phyloP scores from a whole-genome alignment of 2,888 invertebrate genomes.

The Galeopsomyia nigrocyanea region DNA sequence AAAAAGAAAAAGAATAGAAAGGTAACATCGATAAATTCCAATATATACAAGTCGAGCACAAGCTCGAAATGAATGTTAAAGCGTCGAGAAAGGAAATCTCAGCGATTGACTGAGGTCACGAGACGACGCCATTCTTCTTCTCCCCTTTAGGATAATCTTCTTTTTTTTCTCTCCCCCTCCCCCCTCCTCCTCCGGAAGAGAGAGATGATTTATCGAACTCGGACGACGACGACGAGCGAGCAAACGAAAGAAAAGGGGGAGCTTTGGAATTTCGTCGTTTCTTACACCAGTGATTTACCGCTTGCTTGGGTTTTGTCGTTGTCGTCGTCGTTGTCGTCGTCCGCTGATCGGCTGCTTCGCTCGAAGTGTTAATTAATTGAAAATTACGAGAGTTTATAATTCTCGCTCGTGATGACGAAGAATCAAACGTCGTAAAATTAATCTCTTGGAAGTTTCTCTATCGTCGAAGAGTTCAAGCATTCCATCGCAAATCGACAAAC shows the following conservation, averaged over 20 bases:
- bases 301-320: constrained; percentile 51
- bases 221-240: neutral
- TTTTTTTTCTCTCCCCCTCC: too few species aligned
- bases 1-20: neutral
- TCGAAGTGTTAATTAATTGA: too few species aligned
- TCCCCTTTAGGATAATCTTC: too few species aligned
- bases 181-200: too few species aligned
- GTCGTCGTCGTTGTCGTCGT: constrained; percentile 21
- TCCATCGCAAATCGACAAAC: too few species aligned
- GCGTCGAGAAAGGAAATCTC: neutral
- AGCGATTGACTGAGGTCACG: constrained; percentile 39
- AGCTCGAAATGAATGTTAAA: neutral
- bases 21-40: neutral
- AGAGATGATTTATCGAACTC: constrained; percentile 41
- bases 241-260: neutral
- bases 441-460: too few species aligned
- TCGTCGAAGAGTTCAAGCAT: too few species aligned
- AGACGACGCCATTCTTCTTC: constrained; percentile 35
- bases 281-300: constrained; percentile 54
- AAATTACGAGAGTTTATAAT: too few species aligned
- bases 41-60: too few species aligned
- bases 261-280: constrained; percentile 51
- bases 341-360: neutral
- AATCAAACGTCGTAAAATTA: too few species aligned
- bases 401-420: neutral